phyloP scores from a whole-genome alignment of 1,140 invertebrate genomes.

The Heliconius melpomene region DNA sequence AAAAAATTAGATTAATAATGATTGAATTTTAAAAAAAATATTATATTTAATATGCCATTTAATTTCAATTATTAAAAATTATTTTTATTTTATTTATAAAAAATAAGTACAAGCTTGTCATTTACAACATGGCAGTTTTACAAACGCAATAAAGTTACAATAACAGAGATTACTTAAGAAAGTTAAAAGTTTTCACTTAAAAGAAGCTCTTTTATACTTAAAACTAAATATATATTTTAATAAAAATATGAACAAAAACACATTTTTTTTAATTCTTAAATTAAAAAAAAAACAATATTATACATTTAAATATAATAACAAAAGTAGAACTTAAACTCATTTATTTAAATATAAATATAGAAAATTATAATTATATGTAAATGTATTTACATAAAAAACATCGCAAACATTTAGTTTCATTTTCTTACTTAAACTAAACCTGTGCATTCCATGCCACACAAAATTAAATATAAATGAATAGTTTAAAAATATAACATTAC shows the following conservation, averaged over 20 bases:
- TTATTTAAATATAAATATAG: not conserved
- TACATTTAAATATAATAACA: slow-evolving; percentile 20
- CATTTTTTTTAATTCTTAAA: not conserved
- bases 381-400: not conserved
- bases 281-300: slow-evolving; percentile 21
- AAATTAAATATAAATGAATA: not conserved
- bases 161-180: not conserved
- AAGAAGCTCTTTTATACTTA: not conserved
- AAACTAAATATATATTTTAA: slow-evolving; percentile 23
- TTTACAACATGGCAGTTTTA: not conserved
- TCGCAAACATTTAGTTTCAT: too few species aligned
- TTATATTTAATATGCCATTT: too few species aligned
- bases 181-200: not conserved
- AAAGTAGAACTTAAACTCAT: slow-evolving; percentile 8
- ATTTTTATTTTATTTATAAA: too few species aligned
- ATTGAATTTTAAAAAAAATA: too few species aligned
- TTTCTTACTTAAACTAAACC: not conserved
- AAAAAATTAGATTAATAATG: too few species aligned
- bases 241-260: slow-evolving; percentile 19
- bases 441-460: not conserved
- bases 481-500: not conserved
- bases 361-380: not conserved
- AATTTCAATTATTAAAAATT: too few species aligned
- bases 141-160: not conserved
- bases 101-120: slow-evolving; percentile 17